phyloP scores from a whole-genome alignment of 2,113 vertebrate species.

The Pyxicephalus adspersus region DNA sequence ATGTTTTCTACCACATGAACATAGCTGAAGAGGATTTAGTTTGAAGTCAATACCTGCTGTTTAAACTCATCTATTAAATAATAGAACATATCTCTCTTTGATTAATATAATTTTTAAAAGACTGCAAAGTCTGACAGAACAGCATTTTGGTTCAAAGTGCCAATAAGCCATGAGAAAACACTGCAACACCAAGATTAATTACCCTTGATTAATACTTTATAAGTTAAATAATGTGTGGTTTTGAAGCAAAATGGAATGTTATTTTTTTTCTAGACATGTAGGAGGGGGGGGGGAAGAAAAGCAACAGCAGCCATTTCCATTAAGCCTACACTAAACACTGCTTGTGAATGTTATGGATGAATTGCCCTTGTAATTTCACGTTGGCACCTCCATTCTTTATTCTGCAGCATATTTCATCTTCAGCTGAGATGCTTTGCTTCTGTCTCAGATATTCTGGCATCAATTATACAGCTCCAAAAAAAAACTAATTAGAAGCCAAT shows the following conservation, averaged over 20 bases:
- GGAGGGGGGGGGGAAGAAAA: constrained; percentile 67
- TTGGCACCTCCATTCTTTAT: constrained; percentile 65
- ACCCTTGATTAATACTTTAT: constrained; percentile 81
- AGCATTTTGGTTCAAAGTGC: constrained; percentile 64
- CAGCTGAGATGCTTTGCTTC: constrained; percentile 51
- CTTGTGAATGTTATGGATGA: constrained; percentile 64
- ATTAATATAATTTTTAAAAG: constrained; percentile 63
- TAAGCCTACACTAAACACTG: constrained; percentile 66
- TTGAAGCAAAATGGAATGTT: constrained; percentile 80
- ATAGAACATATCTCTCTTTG: constrained; percentile 68
- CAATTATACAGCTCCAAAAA: constrained; percentile 55
- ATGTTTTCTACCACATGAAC: constrained; percentile 57
- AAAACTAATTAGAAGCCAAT: constrained; percentile 43
- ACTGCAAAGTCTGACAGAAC: constrained; percentile 65
- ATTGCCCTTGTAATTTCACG: constrained; percentile 67
- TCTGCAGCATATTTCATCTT: constrained; percentile 63
- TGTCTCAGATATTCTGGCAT: constrained; percentile 60
- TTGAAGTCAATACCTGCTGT: constrained; percentile 63
- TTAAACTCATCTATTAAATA: constrained; percentile 68
- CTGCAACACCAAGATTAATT: constrained; percentile 72
- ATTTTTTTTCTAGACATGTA: constrained; percentile 65
- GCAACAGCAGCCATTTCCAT: constrained; percentile 68
- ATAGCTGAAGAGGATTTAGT: constrained; percentile 59
- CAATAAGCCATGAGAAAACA: constrained; percentile 66
- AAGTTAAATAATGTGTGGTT: constrained; percentile 81